Evolutionary conservation across 2,113 vertebrate genomes (phyloP).

Genomic region (Brachionichthys hirsutus): DNA sequence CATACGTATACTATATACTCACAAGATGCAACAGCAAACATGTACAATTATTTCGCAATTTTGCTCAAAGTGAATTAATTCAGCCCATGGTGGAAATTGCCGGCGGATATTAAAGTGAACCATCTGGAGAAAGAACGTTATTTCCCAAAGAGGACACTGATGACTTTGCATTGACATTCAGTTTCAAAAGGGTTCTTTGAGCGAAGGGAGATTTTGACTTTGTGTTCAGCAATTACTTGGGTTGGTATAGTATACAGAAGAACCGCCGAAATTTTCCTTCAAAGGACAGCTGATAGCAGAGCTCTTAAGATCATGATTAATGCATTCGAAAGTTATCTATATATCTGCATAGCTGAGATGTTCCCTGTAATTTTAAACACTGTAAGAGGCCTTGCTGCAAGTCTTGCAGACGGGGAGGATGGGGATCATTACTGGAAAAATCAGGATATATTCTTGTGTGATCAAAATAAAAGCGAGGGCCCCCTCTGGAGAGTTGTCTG

Average conservation of each 20-base stretch:
- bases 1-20: slow-evolving; percentile 17
- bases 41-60: not conserved
- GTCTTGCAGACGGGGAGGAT: slow-evolving; percentile 38
- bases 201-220: slow-evolving; percentile 16
- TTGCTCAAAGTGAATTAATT: slow-evolving; percentile 2
- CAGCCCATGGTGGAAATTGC: not conserved
- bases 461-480: slow-evolving; percentile 52
- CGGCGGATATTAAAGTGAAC: slow-evolving; percentile 8
- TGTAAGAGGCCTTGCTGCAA: slow-evolving; percentile 38
- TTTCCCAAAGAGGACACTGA: slow-evolving; percentile 13
- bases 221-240: slow-evolving; percentile 20
- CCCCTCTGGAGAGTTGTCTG: slow-evolving; percentile 43
- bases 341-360: slow-evolving; percentile 16
- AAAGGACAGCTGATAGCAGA: slow-evolving; percentile 25
- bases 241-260: not conserved
- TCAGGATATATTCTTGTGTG: slow-evolving; percentile 55
- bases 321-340: slow-evolving; percentile 25
- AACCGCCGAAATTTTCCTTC: slow-evolving; percentile 6
- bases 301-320: slow-evolving; percentile 39
- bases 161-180: slow-evolving; percentile 35
- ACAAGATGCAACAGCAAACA: slow-evolving; percentile 11
- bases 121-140: not conserved
- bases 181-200: not conserved
- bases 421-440: slow-evolving; percentile 62
- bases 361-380: slow-evolving; percentile 37